A percentile compares a stretch with the other conserved stretches of the same genome.
Conservation (phyloP, 2,113 vertebrate species). For the Tachycineta bicolor region DNA sequence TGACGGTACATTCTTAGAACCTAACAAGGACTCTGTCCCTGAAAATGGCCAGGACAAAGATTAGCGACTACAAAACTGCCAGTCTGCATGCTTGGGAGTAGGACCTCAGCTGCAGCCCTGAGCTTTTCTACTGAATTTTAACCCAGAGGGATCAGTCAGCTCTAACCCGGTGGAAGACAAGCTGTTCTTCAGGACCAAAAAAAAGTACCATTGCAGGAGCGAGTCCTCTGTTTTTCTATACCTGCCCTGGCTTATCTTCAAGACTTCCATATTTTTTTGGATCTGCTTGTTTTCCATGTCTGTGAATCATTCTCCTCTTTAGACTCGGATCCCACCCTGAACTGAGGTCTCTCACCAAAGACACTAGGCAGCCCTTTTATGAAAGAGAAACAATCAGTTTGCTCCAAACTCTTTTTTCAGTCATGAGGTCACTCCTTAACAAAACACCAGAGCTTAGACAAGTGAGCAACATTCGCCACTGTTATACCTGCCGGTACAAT, state of each 20-base stretch:
- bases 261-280: neutral
- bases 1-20: neutral
- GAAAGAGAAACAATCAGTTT: neutral
- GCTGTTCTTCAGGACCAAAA: neutral
- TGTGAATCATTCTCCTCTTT: neutral
- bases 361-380: conserved; percentile 32
- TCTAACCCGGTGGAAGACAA: neutral
- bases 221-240: neutral
- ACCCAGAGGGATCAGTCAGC: neutral
- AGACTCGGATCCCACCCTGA: neutral
- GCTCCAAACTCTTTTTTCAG: neutral
- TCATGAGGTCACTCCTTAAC: neutral
- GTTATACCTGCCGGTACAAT: neutral
- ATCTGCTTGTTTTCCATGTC: neutral
- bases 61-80: neutral
- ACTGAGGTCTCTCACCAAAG: conserved; percentile 14
- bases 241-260: neutral
- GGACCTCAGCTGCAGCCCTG: neutral
- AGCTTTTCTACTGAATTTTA: neutral
- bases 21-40: neutral
- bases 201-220: neutral
- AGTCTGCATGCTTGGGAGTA: neutral
- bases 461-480: neutral
- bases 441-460: neutral
- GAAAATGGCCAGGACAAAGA: neutral